phyloP scores from a whole-genome alignment of 2,888 invertebrate genomes.

The Andrena flavipes region DNA sequence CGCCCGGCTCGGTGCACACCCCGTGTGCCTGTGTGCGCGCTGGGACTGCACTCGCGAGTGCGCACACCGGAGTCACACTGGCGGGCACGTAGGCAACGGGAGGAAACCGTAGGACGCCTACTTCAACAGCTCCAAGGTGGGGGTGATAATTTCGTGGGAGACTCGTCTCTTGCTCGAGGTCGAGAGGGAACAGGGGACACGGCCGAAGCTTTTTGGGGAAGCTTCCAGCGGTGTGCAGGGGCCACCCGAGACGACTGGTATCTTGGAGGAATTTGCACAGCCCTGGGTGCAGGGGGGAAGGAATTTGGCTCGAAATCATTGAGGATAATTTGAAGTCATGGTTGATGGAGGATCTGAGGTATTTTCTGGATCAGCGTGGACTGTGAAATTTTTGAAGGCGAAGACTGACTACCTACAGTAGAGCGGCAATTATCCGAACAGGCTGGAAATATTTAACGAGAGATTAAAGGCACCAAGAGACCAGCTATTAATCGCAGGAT shows the following conservation, averaged over 20 bases:
- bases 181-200: background rate
- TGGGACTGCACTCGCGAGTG: constrained; percentile 49
- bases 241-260: background rate
- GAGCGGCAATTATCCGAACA: too few relatives aligned
- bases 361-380: too few relatives aligned
- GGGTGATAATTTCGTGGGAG: constrained; percentile 34
- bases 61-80: constrained; percentile 33
- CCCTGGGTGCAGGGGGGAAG: too few relatives aligned
- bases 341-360: too few relatives aligned
- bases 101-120: constrained; percentile 40
- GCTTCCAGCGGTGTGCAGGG: background rate
- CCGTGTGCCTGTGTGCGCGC: constrained; percentile 24
- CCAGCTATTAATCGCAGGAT: constrained; percentile 43
- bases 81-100: constrained; percentile 45
- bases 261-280: too few relatives aligned
- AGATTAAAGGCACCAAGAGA: constrained; percentile 15
- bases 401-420: too few relatives aligned
- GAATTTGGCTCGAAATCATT: too few relatives aligned
- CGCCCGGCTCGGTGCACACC: background rate
- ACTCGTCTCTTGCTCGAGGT: background rate
- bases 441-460: background rate
- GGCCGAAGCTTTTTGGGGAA: background rate
- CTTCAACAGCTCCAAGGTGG: background rate
- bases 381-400: too few relatives aligned
- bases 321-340: too few relatives aligned